Evolutionary conservation across 2,113 vertebrate species (phyloP), one percentile per base, ranked within the genome.

Genomic region (Marcusenius ussheri): DNA sequence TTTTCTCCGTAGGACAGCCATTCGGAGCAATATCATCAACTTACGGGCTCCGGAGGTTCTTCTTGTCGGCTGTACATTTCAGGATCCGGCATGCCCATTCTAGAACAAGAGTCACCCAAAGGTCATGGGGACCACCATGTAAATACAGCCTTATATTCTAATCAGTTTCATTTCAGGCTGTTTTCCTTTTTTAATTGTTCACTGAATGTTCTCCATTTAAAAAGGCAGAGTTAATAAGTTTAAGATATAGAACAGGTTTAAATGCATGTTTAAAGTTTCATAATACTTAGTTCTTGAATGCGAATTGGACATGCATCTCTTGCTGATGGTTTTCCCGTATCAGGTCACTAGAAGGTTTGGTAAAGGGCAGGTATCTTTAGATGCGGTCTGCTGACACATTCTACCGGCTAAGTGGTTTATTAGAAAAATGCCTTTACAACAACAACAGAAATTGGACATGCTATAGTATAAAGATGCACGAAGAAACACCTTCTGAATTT

Each of bases 41-140:
- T 91, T 56, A 21, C 46, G 87, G 77, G 21, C 87, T 89, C 91
- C 17, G 50, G 87, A 74, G 24, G 51, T 62, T 87, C 83, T 90
- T 91, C 89, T 13, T 49, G 56, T 39, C 74, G 88, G 90, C n/a
- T 47, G 88, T 77, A 47, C 53, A 19, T 83, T 88, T 42, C 83
- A 88, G 88, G 88, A 89, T 70, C 74, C 46, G 93, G 83, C 35
- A 96, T 96, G 96, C 94, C 95, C 6, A 91, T 94, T 90, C 58
- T 93, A 89, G 90, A 94, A 88, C 93, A 87, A 92, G 87, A 94
- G 74, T 46, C 90, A 53, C 39, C 92, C 70, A 92, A 92, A 90
- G 92, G 92, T 77, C 89, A 77, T 21, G 91, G 70, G 88, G 92
- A 92, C 58, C 93, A 90, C 80, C 90, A 93, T 91, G 96, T 96